Base-by-base conservation (phyloP, 2,888 invertebrate species). In the Dynastes hyllus region DNA sequence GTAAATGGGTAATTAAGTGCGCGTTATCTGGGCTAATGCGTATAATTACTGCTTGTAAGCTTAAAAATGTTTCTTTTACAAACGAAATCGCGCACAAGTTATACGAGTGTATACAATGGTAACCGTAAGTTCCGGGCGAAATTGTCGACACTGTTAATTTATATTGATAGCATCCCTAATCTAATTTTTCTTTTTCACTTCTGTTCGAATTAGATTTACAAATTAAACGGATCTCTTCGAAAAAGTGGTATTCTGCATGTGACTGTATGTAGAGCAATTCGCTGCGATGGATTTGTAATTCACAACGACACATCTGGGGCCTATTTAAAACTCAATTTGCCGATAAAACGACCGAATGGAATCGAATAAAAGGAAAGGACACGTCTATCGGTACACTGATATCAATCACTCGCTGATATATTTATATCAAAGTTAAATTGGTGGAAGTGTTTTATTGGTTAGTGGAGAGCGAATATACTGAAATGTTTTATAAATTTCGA, bases 351-450 rank as follows among this genome's bases (percentile, higher is more conserved):
- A 16, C n/a, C 66, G n/a, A 16, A 2, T 40, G 40, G 37, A 66
- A 66, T 66, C 66, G n/a, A 66, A 66, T 65, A 37, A 65, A 65
- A 32, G 29, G 37, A 1, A 9, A 51, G 53, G n/a, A 16, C 53
- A 53, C 11, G n/a, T n/a, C 1, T 2, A 5, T 16, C 53, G 53
- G n/a, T 16, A 16, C 13, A n/a, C n/a, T 16, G 13, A 32, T 71
- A 71, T 71, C 70, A 71, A 32, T 71, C 70, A 53, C 29, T 32
- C 55, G 53, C n/a, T 55, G 55, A 53, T 71, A 53, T 71, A 71
- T 71, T 71, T 71, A 71, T 53, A n/a, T 71, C 22, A 27, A 53
- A 51, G 29, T 51, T 71, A 37, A 71, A 71, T 32, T 37, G 55
- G n/a, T 32, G 70, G 53, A 13, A 53, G 70, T 71, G 29, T 22